phyloP scores from a whole-genome alignment of 2,888 invertebrate genomes.

The Mechanitis mazaeus region DNA sequence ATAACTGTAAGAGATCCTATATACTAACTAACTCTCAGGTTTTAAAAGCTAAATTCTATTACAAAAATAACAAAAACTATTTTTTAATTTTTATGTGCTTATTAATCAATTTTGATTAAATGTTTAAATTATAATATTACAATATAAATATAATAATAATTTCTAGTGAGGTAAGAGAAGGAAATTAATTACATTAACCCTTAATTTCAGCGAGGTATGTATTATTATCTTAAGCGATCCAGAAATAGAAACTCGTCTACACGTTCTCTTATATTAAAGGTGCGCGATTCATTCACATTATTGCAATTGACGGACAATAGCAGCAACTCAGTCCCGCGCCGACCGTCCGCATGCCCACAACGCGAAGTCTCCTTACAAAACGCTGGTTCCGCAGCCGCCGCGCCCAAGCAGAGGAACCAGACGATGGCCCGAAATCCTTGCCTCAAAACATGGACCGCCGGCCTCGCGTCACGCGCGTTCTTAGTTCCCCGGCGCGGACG shows the following conservation, averaged over 20 bases:
- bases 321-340: slow-evolving; percentile 42
- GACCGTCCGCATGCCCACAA: slow-evolving; percentile 64
- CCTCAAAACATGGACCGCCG: slow-evolving; percentile 50
- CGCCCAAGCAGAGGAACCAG: slow-evolving; percentile 51
- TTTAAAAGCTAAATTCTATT: too few species aligned
- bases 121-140: neutral
- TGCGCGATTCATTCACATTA: slow-evolving; percentile 50
- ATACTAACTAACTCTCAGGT: slow-evolving; percentile 7
- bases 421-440: slow-evolving; percentile 40
- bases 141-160: neutral
- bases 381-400: slow-evolving; percentile 60
- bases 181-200: too few species aligned
- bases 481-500: slow-evolving; percentile 42
- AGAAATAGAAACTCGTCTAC: slow-evolving; percentile 21
- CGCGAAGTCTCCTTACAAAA: slow-evolving; percentile 59
- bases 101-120: neutral
- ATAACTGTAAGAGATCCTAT: slow-evolving; percentile 20
- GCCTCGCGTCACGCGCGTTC: slow-evolving; percentile 48
- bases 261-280: slow-evolving; percentile 38
- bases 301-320: slow-evolving; percentile 60
- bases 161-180: neutral
- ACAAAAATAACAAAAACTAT: neutral
- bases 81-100: neutral
- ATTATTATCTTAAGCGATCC: neutral
- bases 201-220: too few species aligned